Percentiles rank a stretch among this genome's conserved stretches.
Conservation (phyloP, 2,888 invertebrate genomes). For the Ophion ellenae region DNA sequence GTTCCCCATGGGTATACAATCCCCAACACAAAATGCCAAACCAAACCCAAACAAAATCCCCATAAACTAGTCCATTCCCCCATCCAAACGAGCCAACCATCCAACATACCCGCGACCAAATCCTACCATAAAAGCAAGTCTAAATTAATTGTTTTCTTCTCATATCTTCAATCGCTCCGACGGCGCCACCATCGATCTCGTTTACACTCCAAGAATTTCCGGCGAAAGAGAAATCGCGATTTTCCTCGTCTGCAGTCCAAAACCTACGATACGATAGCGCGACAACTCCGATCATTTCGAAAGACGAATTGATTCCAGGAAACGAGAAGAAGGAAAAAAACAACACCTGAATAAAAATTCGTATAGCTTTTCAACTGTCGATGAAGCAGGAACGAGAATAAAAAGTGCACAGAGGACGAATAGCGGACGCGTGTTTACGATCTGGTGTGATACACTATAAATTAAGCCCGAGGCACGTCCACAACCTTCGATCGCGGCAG, state of each 20-base stretch:
- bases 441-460: conserved; percentile 50
- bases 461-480: conserved; percentile 63
- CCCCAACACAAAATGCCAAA: no score
- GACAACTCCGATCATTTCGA: conserved; percentile 15
- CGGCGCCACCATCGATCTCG: no score
- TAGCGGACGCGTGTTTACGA: conserved; percentile 45
- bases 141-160: no score
- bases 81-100: no score
- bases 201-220: not conserved
- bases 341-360: conserved; percentile 17
- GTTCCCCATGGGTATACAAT: no score
- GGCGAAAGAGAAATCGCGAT: not conserved
- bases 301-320: conserved; percentile 14
- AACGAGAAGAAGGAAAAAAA: not conserved
- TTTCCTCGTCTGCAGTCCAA: not conserved
- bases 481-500: conserved; percentile 64
- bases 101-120: no score
- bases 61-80: no score
- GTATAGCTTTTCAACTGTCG: conserved; percentile 16
- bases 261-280: not conserved
- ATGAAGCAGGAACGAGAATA: conserved; percentile 7
- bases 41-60: no score
- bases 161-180: no score
- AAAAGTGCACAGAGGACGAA: conserved; percentile 48
- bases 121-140: no score